phyloP scores from a whole-genome alignment of 1,140 invertebrate genomes.

The Euwallacea fornicatus region DNA sequence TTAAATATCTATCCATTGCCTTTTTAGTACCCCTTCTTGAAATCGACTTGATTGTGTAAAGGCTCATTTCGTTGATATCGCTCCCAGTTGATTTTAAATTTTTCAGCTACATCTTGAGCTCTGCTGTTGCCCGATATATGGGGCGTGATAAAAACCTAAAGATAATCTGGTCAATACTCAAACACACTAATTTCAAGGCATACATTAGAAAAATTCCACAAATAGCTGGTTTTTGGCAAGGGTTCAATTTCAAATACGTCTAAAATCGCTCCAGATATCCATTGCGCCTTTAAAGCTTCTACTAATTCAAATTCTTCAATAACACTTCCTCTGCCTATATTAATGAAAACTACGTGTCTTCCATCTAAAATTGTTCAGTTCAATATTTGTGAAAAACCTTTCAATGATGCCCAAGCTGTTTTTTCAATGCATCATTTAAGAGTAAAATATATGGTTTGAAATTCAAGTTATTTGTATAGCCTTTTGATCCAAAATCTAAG shows the following conservation, averaged over 20 bases:
- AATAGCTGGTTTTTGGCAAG: slow-evolving; percentile 54
- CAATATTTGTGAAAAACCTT: background rate
- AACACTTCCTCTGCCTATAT: slow-evolving; percentile 62
- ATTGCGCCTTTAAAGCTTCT: slow-evolving; percentile 58
- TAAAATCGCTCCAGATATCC: slow-evolving; percentile 61
- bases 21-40: slow-evolving; percentile 37
- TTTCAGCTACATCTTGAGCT: slow-evolving; percentile 53
- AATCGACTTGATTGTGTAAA: slow-evolving; percentile 34
- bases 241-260: slow-evolving; percentile 65
- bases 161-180: background rate
- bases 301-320: slow-evolving; percentile 59
- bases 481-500: no score
- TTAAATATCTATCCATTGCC: background rate
- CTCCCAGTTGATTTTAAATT: slow-evolving; percentile 55
- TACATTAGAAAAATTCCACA: slow-evolving; percentile 59
- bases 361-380: slow-evolving; percentile 7
- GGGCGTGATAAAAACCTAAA: slow-evolving; percentile 60
- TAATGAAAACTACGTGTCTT: slow-evolving; percentile 58
- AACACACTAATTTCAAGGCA: background rate
- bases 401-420: background rate
- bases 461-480: no score
- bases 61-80: slow-evolving; percentile 45
- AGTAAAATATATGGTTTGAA: no score
- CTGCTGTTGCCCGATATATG: slow-evolving; percentile 58
- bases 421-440: no score